Evolutionary conservation across 2,113 vertebrate species (phyloP), one percentile per base, ranked within the genome.

Genomic region (Mastomys coucha): DNA sequence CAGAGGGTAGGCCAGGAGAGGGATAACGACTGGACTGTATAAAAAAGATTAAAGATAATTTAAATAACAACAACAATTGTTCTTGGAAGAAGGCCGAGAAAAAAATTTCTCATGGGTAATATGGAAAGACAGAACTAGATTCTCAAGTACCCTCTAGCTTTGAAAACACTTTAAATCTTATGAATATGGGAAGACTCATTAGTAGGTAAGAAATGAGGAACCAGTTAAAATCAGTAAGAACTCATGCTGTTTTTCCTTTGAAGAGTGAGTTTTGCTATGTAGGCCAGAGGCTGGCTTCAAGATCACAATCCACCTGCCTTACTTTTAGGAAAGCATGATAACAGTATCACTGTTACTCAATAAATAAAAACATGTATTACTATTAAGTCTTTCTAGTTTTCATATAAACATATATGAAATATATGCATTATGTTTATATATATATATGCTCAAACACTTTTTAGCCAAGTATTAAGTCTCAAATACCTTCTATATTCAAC

Each of bases 401-500:
- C 81, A 85, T 31, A 31, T 20, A 28, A 20, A 69, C 14, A 53
- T 56, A 81, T 9, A 80, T 69, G 5, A 67, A 67, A 69, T 69
- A 36, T 16, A 36, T 69, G 31, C 33, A 69, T 69, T 69, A 14
- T 69, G 14, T 33, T 5, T 65, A 65, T 4, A 65, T 17, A 89
- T 13, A 65, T 11, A 65, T 36, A 14, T 95, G 20, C 22, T 88
- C 33, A 5, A 94, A 89, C 31, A 88, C 10, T n/a, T 82, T 93
- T 96, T 93, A 82, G 60, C 86, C 36, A 95, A 96, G 89, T 24
- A 49, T 5, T 85, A 65, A 93, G 45, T 92, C 85, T 94, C 80
- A 92, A 84, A 82, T 92, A 12, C 36, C 49, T 88, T n/a, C 81
- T 82, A 89, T 51, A 93, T 93, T 89, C 51, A 97, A 87, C 2